phyloP scores from a whole-genome alignment of 35 echinoderm and acorn worm species.

The Nesometra sesokonis region DNA sequence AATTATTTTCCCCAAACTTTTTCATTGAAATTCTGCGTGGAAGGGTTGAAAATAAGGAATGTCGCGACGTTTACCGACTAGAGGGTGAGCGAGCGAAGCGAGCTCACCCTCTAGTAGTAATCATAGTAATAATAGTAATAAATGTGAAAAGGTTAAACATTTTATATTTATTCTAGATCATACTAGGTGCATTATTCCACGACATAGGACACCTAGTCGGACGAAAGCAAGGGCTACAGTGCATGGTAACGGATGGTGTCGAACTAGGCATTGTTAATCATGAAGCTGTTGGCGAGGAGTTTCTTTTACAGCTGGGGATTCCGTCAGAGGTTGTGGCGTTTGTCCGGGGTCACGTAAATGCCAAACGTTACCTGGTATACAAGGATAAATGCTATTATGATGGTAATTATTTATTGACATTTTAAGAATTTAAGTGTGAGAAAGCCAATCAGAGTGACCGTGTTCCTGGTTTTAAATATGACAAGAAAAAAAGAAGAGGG shows the following conservation, averaged over 20 bases:
- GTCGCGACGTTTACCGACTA: too few species aligned
- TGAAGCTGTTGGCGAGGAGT: slow-evolving; percentile 36
- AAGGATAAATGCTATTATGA: slow-evolving; percentile 43
- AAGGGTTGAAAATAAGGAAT: too few species aligned
- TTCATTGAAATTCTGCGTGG: too few species aligned
- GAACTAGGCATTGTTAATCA: slow-evolving; percentile 34
- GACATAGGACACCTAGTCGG: slow-evolving; percentile 72
- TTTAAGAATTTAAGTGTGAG: not conserved
- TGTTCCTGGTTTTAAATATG: too few species aligned
- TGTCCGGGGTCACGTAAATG: slow-evolving; percentile 56
- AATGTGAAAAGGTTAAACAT: too few species aligned
- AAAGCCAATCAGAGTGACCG: not conserved
- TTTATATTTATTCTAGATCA: slow-evolving; percentile 25
- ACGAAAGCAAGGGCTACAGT: slow-evolving; percentile 2
- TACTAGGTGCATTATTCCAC: slow-evolving; percentile 60
- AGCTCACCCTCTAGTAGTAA: too few species aligned
- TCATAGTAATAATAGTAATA: too few species aligned
- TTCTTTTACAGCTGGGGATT: slow-evolving; percentile 27
- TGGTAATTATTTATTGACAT: slow-evolving; percentile 12
- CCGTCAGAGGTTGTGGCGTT: slow-evolving; percentile 24
- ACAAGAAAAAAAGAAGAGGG: too few species aligned
- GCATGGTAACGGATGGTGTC: slow-evolving; percentile 44
- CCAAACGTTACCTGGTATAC: slow-evolving; percentile 64
- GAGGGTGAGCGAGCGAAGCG: too few species aligned
- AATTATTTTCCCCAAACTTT: too few species aligned